A percentile compares a stretch with the other conserved stretches of the same genome.
Evolutionary conservation across 2,888 invertebrate genomes (phyloP).

Genomic region (Hypselothyrea guttata): DNA sequence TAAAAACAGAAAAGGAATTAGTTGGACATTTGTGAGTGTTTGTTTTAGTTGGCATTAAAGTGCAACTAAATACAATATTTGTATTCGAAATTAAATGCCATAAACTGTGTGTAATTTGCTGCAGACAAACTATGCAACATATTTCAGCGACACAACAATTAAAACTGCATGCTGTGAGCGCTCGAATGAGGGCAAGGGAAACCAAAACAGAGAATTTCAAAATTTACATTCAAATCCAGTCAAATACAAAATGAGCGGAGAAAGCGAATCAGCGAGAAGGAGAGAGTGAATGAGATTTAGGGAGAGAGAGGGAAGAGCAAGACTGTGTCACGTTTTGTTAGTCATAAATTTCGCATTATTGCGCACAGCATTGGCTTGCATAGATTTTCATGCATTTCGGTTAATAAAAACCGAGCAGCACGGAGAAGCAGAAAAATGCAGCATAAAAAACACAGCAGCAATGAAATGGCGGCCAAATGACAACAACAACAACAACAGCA

Average conservation of each 20-base stretch:
- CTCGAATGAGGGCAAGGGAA: too few species aligned
- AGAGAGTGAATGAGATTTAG: not conserved
- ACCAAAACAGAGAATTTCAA: conserved; percentile 3
- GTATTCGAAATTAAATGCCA: conserved; percentile 56
- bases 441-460: conserved; percentile 4
- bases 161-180: conserved; percentile 61
- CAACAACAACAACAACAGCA: conserved; percentile 14
- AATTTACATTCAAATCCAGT: conserved; percentile 25
- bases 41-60: conserved; percentile 43
- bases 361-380: conserved; percentile 60
- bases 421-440: conserved; percentile 13
- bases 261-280: not conserved
- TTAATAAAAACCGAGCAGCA: conserved; percentile 56
- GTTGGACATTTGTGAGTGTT: conserved; percentile 12
- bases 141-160: conserved; percentile 66
- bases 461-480: too few species aligned
- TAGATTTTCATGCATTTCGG: conserved; percentile 70
- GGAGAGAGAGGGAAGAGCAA: not conserved
- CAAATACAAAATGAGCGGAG: conserved; percentile 57
- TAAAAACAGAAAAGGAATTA: conserved; percentile 9
- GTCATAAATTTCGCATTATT: conserved; percentile 72
- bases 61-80: conserved; percentile 25
- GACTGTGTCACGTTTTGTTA: conserved; percentile 63
- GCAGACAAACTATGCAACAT: conserved; percentile 28
- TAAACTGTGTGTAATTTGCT: conserved; percentile 55